Percentiles rank a stretch among this genome's conserved stretches.
These are phyloP conservation scores for Alca torda DNA, from an alignment of 2,797 vertebrate species.

Conservation along the genomic window DNA sequence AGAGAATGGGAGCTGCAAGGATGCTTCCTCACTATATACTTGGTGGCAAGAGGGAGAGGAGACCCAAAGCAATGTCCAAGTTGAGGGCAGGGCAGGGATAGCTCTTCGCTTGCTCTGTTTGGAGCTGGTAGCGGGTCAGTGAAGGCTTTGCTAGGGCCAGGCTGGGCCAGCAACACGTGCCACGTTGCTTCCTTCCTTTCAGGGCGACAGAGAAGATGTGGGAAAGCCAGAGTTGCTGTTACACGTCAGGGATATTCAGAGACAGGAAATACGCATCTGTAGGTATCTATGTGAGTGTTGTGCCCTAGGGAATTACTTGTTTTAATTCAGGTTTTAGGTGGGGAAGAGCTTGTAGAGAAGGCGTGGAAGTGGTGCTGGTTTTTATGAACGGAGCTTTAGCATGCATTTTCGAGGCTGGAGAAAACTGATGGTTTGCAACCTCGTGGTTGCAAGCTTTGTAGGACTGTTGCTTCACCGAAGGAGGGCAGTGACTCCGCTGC, in stretches of 20 bases:
- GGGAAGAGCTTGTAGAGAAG: background rate
- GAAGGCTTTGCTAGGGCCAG: background rate
- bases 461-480: background rate
- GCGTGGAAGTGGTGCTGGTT: background rate
- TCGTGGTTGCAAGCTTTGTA: background rate
- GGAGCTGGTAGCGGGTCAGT: background rate
- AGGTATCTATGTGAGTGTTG: background rate
- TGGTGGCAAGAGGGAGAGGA: background rate
- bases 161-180: background rate
- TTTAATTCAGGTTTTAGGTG: background rate
- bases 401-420: background rate
- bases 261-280: background rate
- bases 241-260: background rate
- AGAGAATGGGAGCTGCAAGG: background rate
- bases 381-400: background rate
- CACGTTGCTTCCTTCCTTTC: background rate
- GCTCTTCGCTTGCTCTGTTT: background rate
- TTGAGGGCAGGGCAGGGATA: background rate
- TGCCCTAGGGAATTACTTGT: background rate
- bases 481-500: background rate
- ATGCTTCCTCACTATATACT: fast-evolving
- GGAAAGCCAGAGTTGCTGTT: background rate
- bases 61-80: background rate
- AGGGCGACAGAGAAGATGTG: background rate
- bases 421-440: background rate